phyloP scores from a whole-genome alignment of 2,888 invertebrate genomes.

The Iselma pallidipennis region DNA sequence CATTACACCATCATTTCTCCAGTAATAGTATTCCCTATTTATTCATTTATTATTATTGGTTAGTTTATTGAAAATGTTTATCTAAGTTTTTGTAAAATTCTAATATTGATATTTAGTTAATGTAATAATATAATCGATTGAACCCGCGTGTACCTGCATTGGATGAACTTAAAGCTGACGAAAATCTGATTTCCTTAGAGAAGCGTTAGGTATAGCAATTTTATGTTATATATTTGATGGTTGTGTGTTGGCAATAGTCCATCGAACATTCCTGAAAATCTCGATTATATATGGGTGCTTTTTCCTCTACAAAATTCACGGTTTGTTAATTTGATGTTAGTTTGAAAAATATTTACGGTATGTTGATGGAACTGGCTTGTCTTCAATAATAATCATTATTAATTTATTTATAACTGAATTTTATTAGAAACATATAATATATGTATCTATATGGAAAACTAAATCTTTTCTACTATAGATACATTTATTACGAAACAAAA shows the following conservation, averaged over 20 bases:
- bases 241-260: slow-evolving; percentile 3
- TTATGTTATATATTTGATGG: not conserved
- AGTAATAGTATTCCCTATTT: too few species aligned
- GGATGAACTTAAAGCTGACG: not conserved
- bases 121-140: not conserved
- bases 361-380: not conserved
- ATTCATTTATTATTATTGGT: not conserved
- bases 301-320: not conserved
- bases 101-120: too few species aligned
- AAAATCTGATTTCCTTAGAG: not conserved
- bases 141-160: too few species aligned
- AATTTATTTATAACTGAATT: not conserved
- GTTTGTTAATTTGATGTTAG: slow-evolving; percentile 6
- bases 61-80: too few species aligned
- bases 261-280: not conserved
- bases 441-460: too few species aligned
- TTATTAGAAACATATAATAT: not conserved
- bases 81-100: too few species aligned
- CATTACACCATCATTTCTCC: slow-evolving; percentile 18
- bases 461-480: too few species aligned
- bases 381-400: not conserved
- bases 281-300: not conserved
- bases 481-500: too few species aligned
- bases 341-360: not conserved
- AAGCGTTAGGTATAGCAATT: slow-evolving; percentile 1